Base-by-base conservation (phyloP, 2,797 vertebrate genomes). In the Gadopsis bispinosus region DNA sequence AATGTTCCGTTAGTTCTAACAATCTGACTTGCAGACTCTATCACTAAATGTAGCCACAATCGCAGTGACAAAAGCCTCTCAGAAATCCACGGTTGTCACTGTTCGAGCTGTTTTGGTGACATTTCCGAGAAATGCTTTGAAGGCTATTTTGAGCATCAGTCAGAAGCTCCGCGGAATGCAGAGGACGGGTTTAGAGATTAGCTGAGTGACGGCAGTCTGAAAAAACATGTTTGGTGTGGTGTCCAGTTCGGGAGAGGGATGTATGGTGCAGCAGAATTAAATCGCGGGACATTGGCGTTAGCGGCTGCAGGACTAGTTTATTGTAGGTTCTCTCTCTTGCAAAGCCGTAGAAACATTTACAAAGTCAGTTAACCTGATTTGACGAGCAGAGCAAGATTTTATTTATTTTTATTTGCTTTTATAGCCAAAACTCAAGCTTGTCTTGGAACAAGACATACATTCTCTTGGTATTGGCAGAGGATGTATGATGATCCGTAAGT, bases 331-430 rank as follows among this genome's bases (percentile, higher is more conserved):
- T 55, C 0, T 26, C 26, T 55, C 16, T 35, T 22, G 16, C n/a
- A 48, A 48, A 43, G 58, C 4, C 0, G 5, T 4, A 13, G 13
- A 61, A 73, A 47, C 17, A 12, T 1, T 72, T 68, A 12, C 53
- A 11, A 9, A 45, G 20, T 8, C 26, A 45, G 12, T 72, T 26
- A 35, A 47, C 31, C 7, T 12, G 48, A 35, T 54, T 29, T 77
- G 59, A 78, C 63, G 72, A 75, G 74, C 63, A 75, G 51, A 71
- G 63, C n/a, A 51, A 66, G 29, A 79, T 86, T 80, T 73, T 86
- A 26, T 26, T 79, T 73, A 60, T 55, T 72, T 76, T 45, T 79
- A 79, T 50, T 79, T 85, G 16, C 33, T 39, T 54, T 59, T 5
- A 39, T 22, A 33, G 16, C 7, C 5, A 19, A 17, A 50, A 58